A percentile compares a stretch with the other conserved stretches of the same genome.
Evolutionary conservation across 2,888 invertebrate genomes (phyloP).

Genomic region (Saturnia japonica): DNA sequence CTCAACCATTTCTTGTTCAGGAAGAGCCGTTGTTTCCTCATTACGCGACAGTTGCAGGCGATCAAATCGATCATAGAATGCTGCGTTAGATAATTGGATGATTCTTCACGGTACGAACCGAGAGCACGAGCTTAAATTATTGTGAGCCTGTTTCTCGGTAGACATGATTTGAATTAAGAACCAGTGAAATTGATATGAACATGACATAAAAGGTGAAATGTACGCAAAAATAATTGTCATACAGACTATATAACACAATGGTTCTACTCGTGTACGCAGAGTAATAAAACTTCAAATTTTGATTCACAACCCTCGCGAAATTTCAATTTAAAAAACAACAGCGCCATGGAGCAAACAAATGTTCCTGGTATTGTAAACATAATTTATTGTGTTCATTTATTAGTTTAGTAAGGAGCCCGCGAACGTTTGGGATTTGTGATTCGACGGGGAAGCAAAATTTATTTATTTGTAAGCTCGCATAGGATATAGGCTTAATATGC

Average conservation of each 20-base stretch:
- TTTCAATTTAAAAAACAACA: conserved; percentile 23
- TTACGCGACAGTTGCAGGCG: conserved; percentile 68
- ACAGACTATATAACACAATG: not conserved
- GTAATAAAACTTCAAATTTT: conserved; percentile 4
- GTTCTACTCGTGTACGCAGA: not conserved
- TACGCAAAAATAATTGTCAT: not conserved
- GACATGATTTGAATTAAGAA: not conserved
- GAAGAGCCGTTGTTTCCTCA: conserved; percentile 71
- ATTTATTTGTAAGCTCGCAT: conserved; percentile 66
- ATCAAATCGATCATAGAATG: conserved; percentile 66
- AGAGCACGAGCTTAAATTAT: conserved; percentile 50
- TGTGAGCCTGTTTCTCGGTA: conserved; percentile 3
- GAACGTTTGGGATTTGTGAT: conserved; percentile 64
- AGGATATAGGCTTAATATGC: conserved; percentile 69
- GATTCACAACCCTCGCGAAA: conserved; percentile 14
- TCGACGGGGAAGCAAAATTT: conserved; percentile 66
- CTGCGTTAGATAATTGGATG: conserved; percentile 70
- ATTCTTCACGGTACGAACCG: conserved; percentile 66
- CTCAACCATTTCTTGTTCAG: conserved; percentile 68
- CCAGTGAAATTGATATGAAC: not conserved
- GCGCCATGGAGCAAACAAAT: conserved; percentile 33
- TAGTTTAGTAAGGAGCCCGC: conserved; percentile 70
- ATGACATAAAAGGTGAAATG: not conserved
- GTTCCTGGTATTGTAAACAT: conserved; percentile 64
- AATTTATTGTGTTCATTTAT: conserved; percentile 76